These are phyloP conservation scores for Vulpes lagopus DNA, from an alignment of 2,113 vertebrate species.

Conservation along the genomic window DNA sequence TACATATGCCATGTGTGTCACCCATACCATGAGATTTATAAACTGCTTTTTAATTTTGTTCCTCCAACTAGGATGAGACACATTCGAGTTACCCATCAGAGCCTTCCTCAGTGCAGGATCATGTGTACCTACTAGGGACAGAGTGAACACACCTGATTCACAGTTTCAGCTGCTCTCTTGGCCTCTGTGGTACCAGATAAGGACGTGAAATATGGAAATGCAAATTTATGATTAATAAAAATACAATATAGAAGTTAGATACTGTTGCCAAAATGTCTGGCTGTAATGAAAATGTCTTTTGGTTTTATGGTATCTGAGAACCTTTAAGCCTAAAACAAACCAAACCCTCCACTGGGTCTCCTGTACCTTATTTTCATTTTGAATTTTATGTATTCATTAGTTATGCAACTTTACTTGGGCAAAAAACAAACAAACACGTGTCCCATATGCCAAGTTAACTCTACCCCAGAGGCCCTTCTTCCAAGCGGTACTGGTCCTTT, in stretches of 20 bases:
- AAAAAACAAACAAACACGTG: neutral
- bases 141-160: neutral
- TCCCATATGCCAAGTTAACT: neutral
- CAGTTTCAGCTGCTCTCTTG: neutral
- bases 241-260: neutral
- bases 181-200: neutral
- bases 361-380: neutral
- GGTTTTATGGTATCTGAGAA: neutral
- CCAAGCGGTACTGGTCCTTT: neutral
- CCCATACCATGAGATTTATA: neutral
- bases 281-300: neutral
- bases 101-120: neutral
- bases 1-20: neutral
- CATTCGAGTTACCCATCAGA: neutral
- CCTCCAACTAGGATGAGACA: neutral
- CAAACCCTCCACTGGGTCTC: neutral
- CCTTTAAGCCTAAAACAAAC: neutral
- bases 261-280: neutral
- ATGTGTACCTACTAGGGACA: neutral
- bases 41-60: neutral
- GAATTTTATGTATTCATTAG: neutral
- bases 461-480: neutral
- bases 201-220: neutral
- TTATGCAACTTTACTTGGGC: neutral
- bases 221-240: neutral